phyloP scores from a whole-genome alignment of 2,113 vertebrate genomes.

The Lepisosteus osseus region DNA sequence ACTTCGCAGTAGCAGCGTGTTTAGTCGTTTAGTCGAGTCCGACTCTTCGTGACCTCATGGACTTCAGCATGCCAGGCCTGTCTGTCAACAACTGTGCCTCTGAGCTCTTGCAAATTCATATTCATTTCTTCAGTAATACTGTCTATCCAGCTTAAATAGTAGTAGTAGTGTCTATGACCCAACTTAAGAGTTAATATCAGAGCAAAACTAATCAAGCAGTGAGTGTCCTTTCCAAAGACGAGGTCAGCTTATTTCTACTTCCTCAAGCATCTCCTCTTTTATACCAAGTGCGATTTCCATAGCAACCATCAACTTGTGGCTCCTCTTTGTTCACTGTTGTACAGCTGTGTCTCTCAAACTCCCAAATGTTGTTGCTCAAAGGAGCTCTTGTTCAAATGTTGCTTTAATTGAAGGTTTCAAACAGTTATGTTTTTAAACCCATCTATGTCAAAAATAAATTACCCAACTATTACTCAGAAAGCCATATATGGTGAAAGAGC shows the following conservation, averaged over 20 bases:
- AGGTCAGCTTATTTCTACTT: neutral
- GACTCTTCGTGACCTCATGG: too few species aligned
- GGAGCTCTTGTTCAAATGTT: conserved; percentile 22
- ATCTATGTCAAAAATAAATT: neutral
- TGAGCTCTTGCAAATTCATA: too few species aligned
- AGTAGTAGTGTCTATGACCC: too few species aligned
- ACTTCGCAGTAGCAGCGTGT: too few species aligned
- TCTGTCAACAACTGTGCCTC: too few species aligned
- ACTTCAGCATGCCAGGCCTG: too few species aligned
- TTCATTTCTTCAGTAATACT: too few species aligned
- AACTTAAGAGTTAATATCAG: too few species aligned
- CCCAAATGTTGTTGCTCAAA: conserved; percentile 17
- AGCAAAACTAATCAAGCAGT: neutral
- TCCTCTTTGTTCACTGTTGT: conserved; percentile 29
- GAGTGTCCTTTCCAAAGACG: neutral
- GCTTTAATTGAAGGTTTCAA: conserved; percentile 4
- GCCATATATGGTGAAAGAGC: neutral
- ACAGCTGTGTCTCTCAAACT: neutral
- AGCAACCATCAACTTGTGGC: conserved; percentile 3
- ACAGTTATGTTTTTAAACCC: neutral
- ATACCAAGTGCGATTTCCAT: conserved; percentile 1
- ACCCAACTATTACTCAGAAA: neutral
- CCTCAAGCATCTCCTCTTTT: conserved; percentile 4
- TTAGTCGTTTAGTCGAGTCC: too few species aligned
- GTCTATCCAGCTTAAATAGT: too few species aligned